Percentiles rank a stretch among this genome's conserved stretches.
phyloP scores from a whole-genome alignment of 2,797 vertebrate species.

The Schizothorax lantsangensis region DNA sequence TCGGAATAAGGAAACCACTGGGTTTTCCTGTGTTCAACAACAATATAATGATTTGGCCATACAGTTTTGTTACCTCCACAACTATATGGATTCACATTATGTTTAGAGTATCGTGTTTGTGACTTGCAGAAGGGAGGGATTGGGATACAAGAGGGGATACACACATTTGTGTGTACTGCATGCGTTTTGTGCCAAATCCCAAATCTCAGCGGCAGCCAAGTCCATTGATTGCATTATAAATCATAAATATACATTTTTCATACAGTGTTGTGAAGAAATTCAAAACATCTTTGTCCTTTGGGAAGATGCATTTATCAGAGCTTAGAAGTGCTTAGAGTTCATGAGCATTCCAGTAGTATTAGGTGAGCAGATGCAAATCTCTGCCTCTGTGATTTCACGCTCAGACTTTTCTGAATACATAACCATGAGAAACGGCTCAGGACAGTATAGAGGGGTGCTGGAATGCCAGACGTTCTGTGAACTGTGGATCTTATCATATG shows the following conservation, averaged over 20 bases:
- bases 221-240: slow-evolving; percentile 55
- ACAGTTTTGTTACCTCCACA: slow-evolving; percentile 20
- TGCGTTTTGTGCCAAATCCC: slow-evolving; percentile 14
- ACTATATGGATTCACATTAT: slow-evolving; percentile 2
- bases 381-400: slow-evolving; percentile 56
- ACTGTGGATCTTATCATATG: slow-evolving; percentile 55
- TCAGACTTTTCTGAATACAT: slow-evolving; percentile 51
- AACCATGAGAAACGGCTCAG: slow-evolving; percentile 44
- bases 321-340: slow-evolving; percentile 30
- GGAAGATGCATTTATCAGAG: slow-evolving; percentile 53
- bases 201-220: slow-evolving; percentile 36
- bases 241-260: slow-evolving; percentile 51
- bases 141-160: too few relatives aligned
- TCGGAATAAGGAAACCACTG: not conserved
- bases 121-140: not conserved
- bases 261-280: slow-evolving; percentile 52
- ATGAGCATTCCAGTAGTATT: slow-evolving; percentile 45
- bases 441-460: slow-evolving; percentile 39
- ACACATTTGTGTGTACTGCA: not conserved
- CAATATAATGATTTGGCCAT: not conserved
- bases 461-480: slow-evolving; percentile 20
- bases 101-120: slow-evolving; percentile 39
- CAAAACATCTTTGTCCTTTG: slow-evolving; percentile 52
- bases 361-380: slow-evolving; percentile 52
- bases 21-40: not conserved